Percentiles rank a stretch among this genome's conserved stretches.
Evolutionary conservation across 1,140 invertebrate genomes (phyloP).

Genomic region (Drosophila nikananu): DNA sequence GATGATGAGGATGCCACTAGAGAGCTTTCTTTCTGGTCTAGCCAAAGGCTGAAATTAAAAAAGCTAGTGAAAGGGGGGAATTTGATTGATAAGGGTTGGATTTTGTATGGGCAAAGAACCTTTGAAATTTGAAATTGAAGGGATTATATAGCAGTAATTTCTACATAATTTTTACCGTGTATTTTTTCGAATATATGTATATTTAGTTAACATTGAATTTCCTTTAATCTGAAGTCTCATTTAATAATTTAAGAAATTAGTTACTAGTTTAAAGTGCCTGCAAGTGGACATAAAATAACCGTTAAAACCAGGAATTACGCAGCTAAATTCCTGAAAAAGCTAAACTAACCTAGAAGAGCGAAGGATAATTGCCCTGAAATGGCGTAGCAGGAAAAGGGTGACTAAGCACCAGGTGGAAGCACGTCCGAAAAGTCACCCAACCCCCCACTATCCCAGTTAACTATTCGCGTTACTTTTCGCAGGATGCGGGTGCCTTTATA

Average conservation of each 20-base stretch:
- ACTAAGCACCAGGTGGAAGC: conserved; percentile 76
- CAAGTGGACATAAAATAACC: conserved; percentile 30
- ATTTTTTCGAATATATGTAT: not conserved
- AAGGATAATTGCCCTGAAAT: conserved; percentile 55
- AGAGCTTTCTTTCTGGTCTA: conserved; percentile 33
- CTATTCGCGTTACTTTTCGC: conserved; percentile 63
- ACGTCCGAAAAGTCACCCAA: conserved; percentile 22
- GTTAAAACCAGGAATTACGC: conserved; percentile 30
- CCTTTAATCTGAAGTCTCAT: not conserved
- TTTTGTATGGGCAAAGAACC: not conserved
- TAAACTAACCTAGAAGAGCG: not conserved
- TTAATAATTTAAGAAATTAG: not conserved
- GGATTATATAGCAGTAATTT: not conserved
- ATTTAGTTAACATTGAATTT: not conserved
- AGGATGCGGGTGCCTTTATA: conserved; percentile 45
- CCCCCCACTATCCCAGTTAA: conserved; percentile 34
- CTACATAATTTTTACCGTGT: no score
- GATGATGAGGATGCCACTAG: conserved; percentile 28
- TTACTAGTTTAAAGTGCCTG: not conserved
- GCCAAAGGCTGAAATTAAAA: conserved; percentile 27
- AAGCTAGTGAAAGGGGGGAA: not conserved
- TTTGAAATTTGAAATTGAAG: not conserved
- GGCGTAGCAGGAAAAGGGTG: conserved; percentile 43
- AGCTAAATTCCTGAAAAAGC: conserved; percentile 34
- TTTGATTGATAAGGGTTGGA: conserved; percentile 1